Base-by-base conservation (phyloP, 2,888 invertebrate genomes). In the Entomobrya multifasciata region DNA sequence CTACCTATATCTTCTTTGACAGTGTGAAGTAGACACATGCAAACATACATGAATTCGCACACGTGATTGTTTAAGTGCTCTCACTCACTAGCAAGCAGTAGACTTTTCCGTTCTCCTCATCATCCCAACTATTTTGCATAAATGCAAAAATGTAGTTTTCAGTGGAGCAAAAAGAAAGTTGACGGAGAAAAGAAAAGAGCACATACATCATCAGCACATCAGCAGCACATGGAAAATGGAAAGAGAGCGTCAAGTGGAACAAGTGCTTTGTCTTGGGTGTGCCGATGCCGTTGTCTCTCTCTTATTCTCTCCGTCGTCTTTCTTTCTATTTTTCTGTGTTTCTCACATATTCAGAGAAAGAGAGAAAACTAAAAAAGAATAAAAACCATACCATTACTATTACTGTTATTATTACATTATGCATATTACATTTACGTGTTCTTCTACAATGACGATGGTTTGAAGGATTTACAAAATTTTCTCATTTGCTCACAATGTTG, bases 91-190 rank as follows among this genome's bases (percentile, higher is more conserved):
- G 36, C 36, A 36, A 36, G 41, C 41, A 62, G 44, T 27, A 47
- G 67, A 44, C 30, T 27, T 30, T 22, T 8, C 22, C 22, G 13
- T 47, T 70, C 67, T 70, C 67, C 44, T 70, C 67, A 36, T 36
- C 36, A 36, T 36, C 36, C 20, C 47, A 41, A 25, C 57, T 86
- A 72, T 76, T 81, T 74, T 86, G 76, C 76, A 86, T 74, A 80
- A 80, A 79, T 79, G 80, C 80, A 86, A 78, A 84, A 84, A 84
- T 78, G 78, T 84, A 84, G 78, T 84, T 84, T 84, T 41, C 77
- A 78, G 27, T 70, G 70, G 15, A 78, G 78, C 70, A 84, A 60
- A 78, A 76, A 17, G 27, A 70, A 78, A 60, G 41, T 67, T 30
- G 74, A 57, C 27, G 41, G 62, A 22, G 57, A 27, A 65, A 77